Evolutionary conservation across 2,113 vertebrate genomes (phyloP).

Genomic region (Carettochelys insculpta): DNA sequence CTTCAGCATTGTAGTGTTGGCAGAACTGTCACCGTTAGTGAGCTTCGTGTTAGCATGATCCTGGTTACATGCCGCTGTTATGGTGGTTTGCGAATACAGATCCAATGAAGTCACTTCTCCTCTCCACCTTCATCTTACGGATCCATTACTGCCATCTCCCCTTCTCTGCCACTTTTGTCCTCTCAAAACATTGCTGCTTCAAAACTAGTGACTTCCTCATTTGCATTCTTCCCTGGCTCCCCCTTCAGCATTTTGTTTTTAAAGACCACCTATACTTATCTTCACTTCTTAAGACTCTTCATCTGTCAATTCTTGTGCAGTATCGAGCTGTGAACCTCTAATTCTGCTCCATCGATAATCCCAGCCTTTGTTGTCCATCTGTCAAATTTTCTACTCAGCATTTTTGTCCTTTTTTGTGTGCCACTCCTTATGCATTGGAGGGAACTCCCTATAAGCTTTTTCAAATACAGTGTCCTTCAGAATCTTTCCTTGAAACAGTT

Average conservation of each 20-base stretch:
- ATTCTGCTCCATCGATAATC: not conserved
- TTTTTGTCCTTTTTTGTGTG: not conserved
- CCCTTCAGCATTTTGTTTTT: not conserved
- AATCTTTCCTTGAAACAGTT: not conserved
- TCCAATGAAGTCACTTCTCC: not conserved
- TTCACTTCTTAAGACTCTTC: not conserved
- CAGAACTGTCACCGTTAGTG: not conserved
- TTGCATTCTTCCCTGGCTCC: not conserved
- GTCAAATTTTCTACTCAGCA: not conserved
- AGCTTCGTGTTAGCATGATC: not conserved
- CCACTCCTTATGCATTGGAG: fast-evolving
- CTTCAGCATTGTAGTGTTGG: not conserved
- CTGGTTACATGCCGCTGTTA: not conserved
- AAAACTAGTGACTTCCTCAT: no score
- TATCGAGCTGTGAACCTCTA: not conserved
- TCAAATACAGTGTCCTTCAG: not conserved
- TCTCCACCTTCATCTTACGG: not conserved
- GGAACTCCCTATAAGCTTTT: not conserved
- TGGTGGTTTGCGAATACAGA: not conserved
- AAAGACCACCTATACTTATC: not conserved
- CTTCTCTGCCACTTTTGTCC: not conserved
- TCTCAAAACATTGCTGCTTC: not conserved
- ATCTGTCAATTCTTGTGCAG: not conserved
- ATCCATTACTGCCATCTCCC: not conserved
- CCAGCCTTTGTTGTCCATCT: not conserved